Evolutionary conservation across 2,113 vertebrate genomes (phyloP).

Genomic region (Dicerorhinus sumatrensis): DNA sequence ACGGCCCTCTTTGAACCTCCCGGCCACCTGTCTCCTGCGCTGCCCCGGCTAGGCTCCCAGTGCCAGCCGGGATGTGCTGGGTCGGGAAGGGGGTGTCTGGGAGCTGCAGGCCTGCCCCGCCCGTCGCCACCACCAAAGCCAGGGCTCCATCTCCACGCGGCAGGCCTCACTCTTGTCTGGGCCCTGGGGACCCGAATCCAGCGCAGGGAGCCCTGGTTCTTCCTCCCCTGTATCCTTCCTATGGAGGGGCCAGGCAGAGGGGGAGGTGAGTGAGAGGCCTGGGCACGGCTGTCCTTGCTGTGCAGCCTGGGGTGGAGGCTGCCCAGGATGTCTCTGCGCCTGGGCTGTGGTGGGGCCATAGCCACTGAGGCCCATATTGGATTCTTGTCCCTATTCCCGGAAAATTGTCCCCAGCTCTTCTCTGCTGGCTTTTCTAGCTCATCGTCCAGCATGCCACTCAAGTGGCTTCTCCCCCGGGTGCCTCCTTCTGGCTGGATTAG

Average conservation of each 20-base stretch:
- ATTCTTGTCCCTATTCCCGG: neutral
- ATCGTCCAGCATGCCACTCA: neutral
- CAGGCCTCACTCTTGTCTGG: neutral
- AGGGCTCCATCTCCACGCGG: neutral
- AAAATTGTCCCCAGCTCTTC: neutral
- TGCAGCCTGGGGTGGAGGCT: neutral
- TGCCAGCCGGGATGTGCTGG: too few relatives aligned
- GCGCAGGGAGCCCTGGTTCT: neutral
- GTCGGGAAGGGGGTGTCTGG: too few relatives aligned
- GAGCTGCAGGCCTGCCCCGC: neutral
- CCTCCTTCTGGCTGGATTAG: neutral
- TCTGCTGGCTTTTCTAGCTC: neutral
- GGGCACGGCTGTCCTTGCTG: neutral
- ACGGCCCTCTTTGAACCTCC: neutral
- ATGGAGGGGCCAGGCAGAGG: accelerated
- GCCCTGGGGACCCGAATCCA: neutral
- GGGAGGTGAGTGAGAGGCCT: neutral
- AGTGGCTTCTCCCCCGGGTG: neutral
- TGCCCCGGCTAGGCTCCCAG: accelerated
- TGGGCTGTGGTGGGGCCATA: neutral
- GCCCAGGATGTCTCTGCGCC: neutral
- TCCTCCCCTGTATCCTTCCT: neutral
- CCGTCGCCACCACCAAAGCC: neutral
- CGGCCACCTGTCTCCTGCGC: neutral
- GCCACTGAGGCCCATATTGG: accelerated